These are phyloP conservation scores for Pristionchus entomophagus DNA, from an alignment of 2,888 invertebrate species.

Conservation along the genomic window DNA sequence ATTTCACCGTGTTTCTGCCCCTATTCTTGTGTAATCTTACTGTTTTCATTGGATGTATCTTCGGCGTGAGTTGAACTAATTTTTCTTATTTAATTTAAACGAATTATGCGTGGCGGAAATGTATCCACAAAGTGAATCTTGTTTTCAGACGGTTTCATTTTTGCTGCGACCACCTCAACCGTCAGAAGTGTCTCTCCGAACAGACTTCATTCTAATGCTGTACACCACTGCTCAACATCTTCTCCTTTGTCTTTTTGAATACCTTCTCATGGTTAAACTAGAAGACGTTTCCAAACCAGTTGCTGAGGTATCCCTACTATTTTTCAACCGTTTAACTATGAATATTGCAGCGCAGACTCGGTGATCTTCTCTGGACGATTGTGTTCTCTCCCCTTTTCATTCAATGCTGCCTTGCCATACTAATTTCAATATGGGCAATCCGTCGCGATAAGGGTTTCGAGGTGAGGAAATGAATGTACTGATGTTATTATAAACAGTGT, in stretches of 20 bases:
- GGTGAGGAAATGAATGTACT: constrained; percentile 81
- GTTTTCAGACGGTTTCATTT: too few relatives aligned
- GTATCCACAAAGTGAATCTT: too few relatives aligned
- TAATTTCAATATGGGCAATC: constrained; percentile 97
- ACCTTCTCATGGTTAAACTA: constrained; percentile 94
- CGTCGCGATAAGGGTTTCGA: constrained; percentile 98
- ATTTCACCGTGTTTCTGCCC: constrained; percentile 86
- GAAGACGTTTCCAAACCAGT: constrained; percentile 78
- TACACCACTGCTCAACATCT: constrained; percentile 94
- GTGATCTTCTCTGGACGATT: constrained; percentile 80
- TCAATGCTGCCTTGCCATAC: constrained; percentile 95
- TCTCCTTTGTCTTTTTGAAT: constrained; percentile 94
- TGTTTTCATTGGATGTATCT: constrained; percentile 90
- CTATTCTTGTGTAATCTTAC: constrained; percentile 96
- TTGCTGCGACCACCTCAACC: constrained; percentile 95
- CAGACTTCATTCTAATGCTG: constrained; percentile 98
- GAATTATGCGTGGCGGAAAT: too few relatives aligned
- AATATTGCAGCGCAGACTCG: background rate
- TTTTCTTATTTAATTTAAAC: too few relatives aligned
- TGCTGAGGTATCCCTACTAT: background rate
- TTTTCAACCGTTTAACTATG: background rate
- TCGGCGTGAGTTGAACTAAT: too few relatives aligned
- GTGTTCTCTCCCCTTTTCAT: constrained; percentile 91
- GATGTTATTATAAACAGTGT: constrained; percentile 53
- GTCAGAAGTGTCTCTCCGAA: constrained; percentile 90